Evolutionary conservation across 2,797 vertebrate genomes (phyloP), one percentile per base, ranked within the genome.

Genomic region (Phrynocephalus forsythii): DNA sequence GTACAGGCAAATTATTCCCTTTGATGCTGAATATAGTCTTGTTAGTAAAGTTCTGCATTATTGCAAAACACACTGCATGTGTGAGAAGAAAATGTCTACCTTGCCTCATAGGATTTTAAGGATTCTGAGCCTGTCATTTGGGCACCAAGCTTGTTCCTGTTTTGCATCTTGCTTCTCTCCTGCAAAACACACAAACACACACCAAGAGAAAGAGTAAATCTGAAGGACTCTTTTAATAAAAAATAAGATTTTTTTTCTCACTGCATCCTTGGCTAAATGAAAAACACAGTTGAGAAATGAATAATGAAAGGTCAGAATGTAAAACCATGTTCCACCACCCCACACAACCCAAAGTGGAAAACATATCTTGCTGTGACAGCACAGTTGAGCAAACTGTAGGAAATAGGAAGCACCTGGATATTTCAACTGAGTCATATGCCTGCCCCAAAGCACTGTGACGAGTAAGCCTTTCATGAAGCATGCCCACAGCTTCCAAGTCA

Each of bases 1-100:
- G 38, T 44, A 44, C 83, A 68, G 87, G 67, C 84, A 89, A 80
- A 77, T 48, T 48, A 44, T 1, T 44, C 30, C 69, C 81, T 71
- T 87, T 81, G 9, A 0, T 86, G 6, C 30, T n/a, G 5, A 89
- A 79, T 50, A 60, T 26, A 77, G 7, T 20, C 10, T 38, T 76
- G 44, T 30, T 50, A 67, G 8, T 63, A 72, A 48, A 33, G 50
- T 79, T 30, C 38, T 22, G 30, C 4, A 44, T 75, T 56, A 83
- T 52, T 56, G 71, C 26, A 28, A 24, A 28, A 22, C 3, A 10
- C 48, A 30, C 16, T 33, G 44, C 68, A 15, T 66, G 9, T 79
- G 72, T 26, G 18, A 83, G 50, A 28, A 33, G 5, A 1, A 24
- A 56, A 69, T 30, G n/a, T 1, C 68, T 69, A 48, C 5, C 24